Conservation (phyloP, 2,113 vertebrate genomes). For the Lophius piscatorius region DNA sequence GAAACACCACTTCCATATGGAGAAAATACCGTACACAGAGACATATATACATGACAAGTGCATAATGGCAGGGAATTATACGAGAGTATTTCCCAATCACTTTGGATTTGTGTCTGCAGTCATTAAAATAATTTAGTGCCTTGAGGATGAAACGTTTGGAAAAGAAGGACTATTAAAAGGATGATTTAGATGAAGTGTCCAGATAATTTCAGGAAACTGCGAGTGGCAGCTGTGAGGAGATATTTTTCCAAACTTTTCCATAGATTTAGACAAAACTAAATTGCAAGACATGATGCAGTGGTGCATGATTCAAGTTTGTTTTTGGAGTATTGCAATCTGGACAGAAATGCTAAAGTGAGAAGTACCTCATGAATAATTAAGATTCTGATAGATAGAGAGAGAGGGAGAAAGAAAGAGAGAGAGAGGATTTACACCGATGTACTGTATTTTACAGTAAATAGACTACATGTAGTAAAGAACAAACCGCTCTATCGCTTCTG, state of each 20-base stretch:
- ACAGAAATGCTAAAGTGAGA: background rate
- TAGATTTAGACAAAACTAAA: background rate
- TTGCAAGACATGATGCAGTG: background rate
- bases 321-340: background rate
- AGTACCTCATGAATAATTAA: conserved; percentile 15
- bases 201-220: too few species aligned
- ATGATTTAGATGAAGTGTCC: background rate
- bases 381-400: too few species aligned
- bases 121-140: background rate
- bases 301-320: background rate
- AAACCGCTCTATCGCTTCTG: conserved; percentile 39
- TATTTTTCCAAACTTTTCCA: background rate
- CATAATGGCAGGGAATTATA: background rate
- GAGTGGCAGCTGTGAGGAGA: background rate
- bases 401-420: conserved; percentile 3
- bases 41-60: background rate
- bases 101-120: background rate
- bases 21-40: conserved; percentile 4
- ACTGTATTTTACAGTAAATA: conserved; percentile 47
- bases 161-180: background rate
- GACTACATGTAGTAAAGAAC: conserved; percentile 53
- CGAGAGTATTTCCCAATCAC: too few species aligned
- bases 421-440: conserved; percentile 11
- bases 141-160: too few species aligned
- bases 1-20: conserved; percentile 40